A percentile compares a stretch with the other conserved stretches of the same genome.
These are phyloP conservation scores for Chlorops oryzae DNA, from an alignment of 1,140 invertebrate genomes.

Conservation along the genomic window DNA sequence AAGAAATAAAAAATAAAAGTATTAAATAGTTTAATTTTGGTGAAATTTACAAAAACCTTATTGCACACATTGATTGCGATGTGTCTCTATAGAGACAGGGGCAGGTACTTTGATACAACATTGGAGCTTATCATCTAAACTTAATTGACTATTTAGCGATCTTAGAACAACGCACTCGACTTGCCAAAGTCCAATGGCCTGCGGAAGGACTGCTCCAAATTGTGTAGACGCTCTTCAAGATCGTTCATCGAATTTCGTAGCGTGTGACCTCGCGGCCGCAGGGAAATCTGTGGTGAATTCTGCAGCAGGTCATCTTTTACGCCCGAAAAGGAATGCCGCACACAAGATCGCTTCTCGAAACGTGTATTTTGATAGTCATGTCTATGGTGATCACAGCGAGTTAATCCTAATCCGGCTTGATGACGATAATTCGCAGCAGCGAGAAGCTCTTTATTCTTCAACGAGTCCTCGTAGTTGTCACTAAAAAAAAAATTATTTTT, in stretches of 20 bases:
- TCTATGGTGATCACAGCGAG: conserved; percentile 13
- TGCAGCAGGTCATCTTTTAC: conserved; percentile 46
- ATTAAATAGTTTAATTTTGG: no score
- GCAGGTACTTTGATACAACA: no score
- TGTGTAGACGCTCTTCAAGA: conserved; percentile 40
- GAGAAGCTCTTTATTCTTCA: conserved; percentile 50
- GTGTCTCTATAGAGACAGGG: no score
- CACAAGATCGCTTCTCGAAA: conserved; percentile 39
- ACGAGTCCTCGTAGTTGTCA: conserved; percentile 60
- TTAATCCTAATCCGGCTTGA: conserved; percentile 15
- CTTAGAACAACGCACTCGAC: conserved; percentile 37
- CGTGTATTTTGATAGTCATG: conserved; percentile 40
- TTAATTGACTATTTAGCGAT: no score
- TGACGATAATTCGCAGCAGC: conserved; percentile 33
- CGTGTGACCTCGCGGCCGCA: conserved; percentile 37
- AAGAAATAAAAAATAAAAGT: no score
- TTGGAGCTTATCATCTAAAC: no score
- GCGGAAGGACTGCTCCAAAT: conserved; percentile 43
- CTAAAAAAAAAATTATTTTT: no score
- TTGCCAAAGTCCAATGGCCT: conserved; percentile 39
- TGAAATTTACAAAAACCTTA: no score
- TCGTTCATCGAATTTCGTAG: conserved; percentile 46
- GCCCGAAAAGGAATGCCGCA: conserved; percentile 43
- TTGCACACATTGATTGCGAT: no score
- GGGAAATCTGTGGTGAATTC: conserved; percentile 36